These are phyloP conservation scores for Pogonomyrmex barbatus DNA, from an alignment of 1,140 invertebrate species.

Conservation along the genomic window DNA sequence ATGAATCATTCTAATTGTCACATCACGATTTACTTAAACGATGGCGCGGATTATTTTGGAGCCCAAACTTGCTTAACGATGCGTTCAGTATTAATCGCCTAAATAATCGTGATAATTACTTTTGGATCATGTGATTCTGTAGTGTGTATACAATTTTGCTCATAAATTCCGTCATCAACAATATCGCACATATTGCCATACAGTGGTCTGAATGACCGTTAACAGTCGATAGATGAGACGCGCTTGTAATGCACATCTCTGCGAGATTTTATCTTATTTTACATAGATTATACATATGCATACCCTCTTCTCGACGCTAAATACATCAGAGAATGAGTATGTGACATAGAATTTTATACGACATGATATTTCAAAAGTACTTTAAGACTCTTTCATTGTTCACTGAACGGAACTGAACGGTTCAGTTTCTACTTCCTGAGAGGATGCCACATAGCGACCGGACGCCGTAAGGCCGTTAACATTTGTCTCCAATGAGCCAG, in stretches of 20 bases:
- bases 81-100: conserved; percentile 48
- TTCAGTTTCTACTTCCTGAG: conserved; percentile 87
- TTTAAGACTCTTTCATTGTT: conserved; percentile 7
- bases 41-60: conserved; percentile 61
- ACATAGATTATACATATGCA: conserved; percentile 29
- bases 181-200: not conserved
- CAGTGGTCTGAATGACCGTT: conserved; percentile 25
- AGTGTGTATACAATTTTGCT: conserved; percentile 17
- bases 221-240: conserved; percentile 31
- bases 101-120: conserved; percentile 56
- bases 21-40: conserved; percentile 46
- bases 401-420: not conserved
- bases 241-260: not conserved
- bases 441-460: conserved; percentile 94
- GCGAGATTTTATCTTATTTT: conserved; percentile 37
- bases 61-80: conserved; percentile 56
- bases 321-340: conserved; percentile 24
- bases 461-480: conserved; percentile 92
- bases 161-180: conserved; percentile 30
- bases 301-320: not conserved
- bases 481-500: conserved; percentile 94
- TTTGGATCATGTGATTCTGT: conserved; percentile 28
- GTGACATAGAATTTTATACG: conserved; percentile 45
- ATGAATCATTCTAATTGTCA: conserved; percentile 39
- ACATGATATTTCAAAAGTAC: conserved; percentile 8